These are phyloP conservation scores for Toxonevra muliebris DNA, from an alignment of 2,888 invertebrate species.

Conservation along the genomic window DNA sequence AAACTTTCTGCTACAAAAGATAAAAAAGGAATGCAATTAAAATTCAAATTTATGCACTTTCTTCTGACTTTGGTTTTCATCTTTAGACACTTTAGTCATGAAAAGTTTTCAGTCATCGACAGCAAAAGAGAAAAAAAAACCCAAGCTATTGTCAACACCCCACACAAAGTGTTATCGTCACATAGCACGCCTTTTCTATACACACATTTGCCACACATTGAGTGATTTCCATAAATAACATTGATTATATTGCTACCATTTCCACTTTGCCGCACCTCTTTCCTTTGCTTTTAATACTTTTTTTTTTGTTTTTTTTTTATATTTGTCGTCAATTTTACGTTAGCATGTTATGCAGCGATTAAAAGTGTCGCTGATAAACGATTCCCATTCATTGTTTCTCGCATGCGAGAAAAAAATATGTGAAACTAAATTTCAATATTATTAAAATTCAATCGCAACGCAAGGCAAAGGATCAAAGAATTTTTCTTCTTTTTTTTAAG, in stretches of 20 bases:
- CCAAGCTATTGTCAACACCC: background rate
- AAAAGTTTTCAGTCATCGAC: background rate
- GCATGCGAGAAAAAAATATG: background rate
- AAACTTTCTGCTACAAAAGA: too few relatives aligned
- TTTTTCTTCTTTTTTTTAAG: too few relatives aligned
- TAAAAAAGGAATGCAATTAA: too few relatives aligned
- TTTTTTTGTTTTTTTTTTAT: too few relatives aligned
- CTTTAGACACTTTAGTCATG: background rate
- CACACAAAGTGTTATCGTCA: background rate
- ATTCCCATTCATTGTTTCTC: too few relatives aligned
- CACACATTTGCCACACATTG: conserved; percentile 3
- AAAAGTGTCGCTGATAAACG: too few relatives aligned
- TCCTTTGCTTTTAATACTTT: too few relatives aligned
- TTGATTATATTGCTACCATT: too few relatives aligned
- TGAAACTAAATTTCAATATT: conserved; percentile 17
- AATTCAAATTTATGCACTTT: too few relatives aligned
- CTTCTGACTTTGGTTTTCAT: background rate
- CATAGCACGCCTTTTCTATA: background rate
- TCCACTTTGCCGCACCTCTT: too few relatives aligned
- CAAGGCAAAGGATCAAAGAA: conserved; percentile 16
- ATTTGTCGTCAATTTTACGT: too few relatives aligned
- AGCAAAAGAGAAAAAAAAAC: background rate
- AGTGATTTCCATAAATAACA: background rate
- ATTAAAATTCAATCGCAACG: conserved; percentile 20
- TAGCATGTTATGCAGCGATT: too few relatives aligned